These are phyloP conservation scores for Chaetodon trifasciatus DNA, from an alignment of 2,797 vertebrate species.

Conservation along the genomic window DNA sequence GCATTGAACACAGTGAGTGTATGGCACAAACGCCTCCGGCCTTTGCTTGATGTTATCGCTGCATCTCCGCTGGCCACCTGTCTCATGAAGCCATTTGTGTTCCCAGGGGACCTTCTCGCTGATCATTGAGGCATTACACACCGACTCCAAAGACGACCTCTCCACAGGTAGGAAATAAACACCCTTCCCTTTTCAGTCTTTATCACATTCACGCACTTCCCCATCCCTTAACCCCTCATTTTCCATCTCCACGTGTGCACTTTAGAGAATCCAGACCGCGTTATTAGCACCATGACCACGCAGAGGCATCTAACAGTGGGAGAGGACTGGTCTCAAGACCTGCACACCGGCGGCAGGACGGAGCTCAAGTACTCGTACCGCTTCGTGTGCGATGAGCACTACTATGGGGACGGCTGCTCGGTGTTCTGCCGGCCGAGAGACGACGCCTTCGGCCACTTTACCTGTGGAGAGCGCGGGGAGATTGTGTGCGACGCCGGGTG, in stretches of 20 bases:
- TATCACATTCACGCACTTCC: background rate
- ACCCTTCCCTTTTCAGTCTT: background rate
- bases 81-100: constrained; percentile 72
- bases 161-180: constrained; percentile 89
- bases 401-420: constrained; percentile 96
- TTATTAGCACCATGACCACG: constrained; percentile 95
- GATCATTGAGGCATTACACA: constrained; percentile 96
- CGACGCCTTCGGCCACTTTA: constrained; percentile 97
- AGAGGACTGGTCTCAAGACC: constrained; percentile 96
- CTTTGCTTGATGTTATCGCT: constrained; percentile 65
- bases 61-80: constrained; percentile 66
- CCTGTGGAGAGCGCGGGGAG: constrained; percentile 95
- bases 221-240: background rate
- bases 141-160: constrained; percentile 94
- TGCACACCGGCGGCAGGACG: constrained; percentile 91
- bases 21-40: constrained; percentile 47
- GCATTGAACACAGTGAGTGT: constrained; percentile 28
- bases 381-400: constrained; percentile 96
- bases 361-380: constrained; percentile 96
- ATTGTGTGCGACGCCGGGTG: constrained; percentile 95
- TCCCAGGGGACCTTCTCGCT: constrained; percentile 96
- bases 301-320: constrained; percentile 96
- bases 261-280: constrained; percentile 92
- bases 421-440: constrained; percentile 96
- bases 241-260: background rate